Conservation (phyloP, 2,113 vertebrate genomes). For the Pandion haliaetus region DNA sequence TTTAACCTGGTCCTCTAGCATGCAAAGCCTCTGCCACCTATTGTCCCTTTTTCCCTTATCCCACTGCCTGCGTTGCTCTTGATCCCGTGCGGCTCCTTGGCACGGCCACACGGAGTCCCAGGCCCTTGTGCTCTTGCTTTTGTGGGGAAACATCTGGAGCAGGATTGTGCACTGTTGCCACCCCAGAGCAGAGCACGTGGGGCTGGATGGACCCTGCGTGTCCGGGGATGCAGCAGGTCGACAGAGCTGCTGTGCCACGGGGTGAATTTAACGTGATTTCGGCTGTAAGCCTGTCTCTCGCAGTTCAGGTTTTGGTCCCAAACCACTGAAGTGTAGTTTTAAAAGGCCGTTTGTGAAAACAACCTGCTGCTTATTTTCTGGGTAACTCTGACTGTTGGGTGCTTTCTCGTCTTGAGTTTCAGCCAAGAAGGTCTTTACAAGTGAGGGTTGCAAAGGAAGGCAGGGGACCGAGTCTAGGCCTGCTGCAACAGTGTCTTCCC, state of each 20-base stretch:
- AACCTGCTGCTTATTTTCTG: background rate
- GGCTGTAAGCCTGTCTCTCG: background rate
- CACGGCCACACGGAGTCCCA: background rate
- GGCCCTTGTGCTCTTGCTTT: background rate
- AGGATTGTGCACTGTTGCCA: rapidly evolving
- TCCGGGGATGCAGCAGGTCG: rapidly evolving
- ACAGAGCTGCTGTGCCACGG: background rate
- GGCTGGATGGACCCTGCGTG: background rate
- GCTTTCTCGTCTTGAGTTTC: background rate
- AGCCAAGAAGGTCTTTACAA: background rate
- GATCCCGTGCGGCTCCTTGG: background rate
- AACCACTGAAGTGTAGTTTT: background rate
- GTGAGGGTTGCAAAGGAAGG: background rate
- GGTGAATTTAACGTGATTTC: background rate
- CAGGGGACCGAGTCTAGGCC: background rate
- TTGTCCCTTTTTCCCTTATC: background rate
- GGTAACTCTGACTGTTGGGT: background rate
- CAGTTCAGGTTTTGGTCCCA: background rate
- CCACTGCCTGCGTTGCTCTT: rapidly evolving
- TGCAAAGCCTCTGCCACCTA: rapidly evolving
- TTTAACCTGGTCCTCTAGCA: background rate
- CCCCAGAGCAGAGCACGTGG: background rate
- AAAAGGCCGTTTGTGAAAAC: background rate
- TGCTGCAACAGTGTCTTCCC: background rate
- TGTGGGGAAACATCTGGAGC: background rate